These are phyloP conservation scores for Scrobipalpa atriplicella DNA, from an alignment of 2,888 invertebrate species.

Conservation along the genomic window DNA sequence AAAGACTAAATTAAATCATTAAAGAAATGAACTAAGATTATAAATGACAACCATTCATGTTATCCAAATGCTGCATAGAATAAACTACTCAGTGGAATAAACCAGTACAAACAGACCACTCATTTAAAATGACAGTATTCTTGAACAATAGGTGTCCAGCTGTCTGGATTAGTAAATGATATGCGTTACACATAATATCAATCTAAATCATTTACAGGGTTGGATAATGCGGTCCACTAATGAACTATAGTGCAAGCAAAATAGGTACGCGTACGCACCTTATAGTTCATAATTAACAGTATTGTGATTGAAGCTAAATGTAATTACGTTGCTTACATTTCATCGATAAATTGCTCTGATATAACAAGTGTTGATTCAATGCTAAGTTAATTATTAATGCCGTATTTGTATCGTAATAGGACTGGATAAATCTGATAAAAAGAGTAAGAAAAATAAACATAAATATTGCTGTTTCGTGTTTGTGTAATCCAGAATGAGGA, in stretches of 20 bases:
- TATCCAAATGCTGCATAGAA: too few species aligned
- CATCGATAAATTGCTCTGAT: constrained; percentile 18
- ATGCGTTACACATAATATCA: constrained; percentile 34
- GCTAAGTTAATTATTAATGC: background rate
- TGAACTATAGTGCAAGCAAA: constrained; percentile 36
- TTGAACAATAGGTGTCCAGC: constrained; percentile 24
- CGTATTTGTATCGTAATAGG: background rate
- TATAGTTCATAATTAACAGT: constrained; percentile 30
- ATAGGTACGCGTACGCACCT: background rate
- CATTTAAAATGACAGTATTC: background rate
- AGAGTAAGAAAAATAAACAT: background rate
- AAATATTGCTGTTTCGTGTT: background rate
- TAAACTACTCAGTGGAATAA: too few species aligned
- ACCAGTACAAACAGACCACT: too few species aligned
- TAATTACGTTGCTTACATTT: too few species aligned
- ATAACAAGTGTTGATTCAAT: background rate
- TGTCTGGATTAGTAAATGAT: constrained; percentile 38
- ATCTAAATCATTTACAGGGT: constrained; percentile 39
- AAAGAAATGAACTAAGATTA: too few species aligned
- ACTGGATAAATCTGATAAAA: constrained; percentile 3
- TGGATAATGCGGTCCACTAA: constrained; percentile 42
- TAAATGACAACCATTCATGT: too few species aligned
- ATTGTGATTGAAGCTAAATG: constrained; percentile 27
- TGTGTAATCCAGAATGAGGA: background rate
- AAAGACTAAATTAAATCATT: too few species aligned